Evolutionary conservation across 2,888 invertebrate species (phyloP).

Genomic region (Epirrhoe tristata): DNA sequence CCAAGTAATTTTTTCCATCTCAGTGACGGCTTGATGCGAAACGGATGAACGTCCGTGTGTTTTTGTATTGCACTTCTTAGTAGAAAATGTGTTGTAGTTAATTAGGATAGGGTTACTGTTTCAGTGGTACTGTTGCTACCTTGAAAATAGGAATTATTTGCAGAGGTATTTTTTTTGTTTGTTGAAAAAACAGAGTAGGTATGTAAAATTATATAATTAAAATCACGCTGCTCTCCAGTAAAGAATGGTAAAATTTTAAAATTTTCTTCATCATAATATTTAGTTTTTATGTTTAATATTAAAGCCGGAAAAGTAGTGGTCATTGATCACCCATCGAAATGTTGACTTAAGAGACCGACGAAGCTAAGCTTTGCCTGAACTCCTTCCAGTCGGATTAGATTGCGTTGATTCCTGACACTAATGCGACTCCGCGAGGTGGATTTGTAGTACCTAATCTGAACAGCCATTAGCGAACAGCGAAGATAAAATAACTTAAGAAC

Average conservation of each 20-base stretch:
- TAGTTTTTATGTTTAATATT: no score
- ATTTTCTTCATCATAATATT: not conserved
- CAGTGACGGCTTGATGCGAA: slow-evolving; percentile 69
- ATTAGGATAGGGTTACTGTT: not conserved
- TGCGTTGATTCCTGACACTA: not conserved
- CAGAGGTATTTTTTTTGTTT: no score
- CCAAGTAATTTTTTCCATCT: slow-evolving; percentile 59
- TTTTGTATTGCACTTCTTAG: slow-evolving; percentile 39
- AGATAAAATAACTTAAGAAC: not conserved
- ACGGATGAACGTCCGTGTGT: slow-evolving; percentile 61
- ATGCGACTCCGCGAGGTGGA: not conserved
- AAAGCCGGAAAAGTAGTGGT: not conserved
- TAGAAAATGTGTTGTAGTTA: not conserved
- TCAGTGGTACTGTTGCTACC: not conserved
- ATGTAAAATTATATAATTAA: no score
- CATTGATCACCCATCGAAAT: not conserved
- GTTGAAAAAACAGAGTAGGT: no score
- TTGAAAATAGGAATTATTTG: no score
- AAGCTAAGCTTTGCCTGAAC: not conserved
- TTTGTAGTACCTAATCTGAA: slow-evolving; percentile 1
- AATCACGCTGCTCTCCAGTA: no score
- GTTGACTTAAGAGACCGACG: not conserved
- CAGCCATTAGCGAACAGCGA: not conserved
- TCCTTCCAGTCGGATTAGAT: not conserved
- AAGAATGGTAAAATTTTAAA: no score